Conservation (phyloP, 2,113 vertebrate species). For the Scophthalmus maximus region DNA sequence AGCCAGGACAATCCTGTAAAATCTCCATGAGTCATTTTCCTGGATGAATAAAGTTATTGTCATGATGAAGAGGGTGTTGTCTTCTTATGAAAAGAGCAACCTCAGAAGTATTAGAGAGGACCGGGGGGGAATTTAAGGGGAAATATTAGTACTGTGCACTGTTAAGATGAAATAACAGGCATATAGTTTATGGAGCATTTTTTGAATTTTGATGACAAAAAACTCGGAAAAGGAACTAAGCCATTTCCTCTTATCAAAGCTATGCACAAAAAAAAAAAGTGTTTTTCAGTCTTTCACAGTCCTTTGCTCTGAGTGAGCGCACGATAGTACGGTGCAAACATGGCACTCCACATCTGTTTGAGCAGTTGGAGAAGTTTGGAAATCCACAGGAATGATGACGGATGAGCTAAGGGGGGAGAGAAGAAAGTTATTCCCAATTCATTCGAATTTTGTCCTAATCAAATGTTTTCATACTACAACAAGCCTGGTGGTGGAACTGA, state of each 20-base stretch:
- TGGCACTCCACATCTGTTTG: constrained; percentile 77
- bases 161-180: too few species aligned
- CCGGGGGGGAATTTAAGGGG: too few species aligned
- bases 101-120: too few species aligned
- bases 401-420: constrained; percentile 68
- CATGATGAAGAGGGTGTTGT: neutral
- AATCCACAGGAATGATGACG: constrained; percentile 82
- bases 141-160: too few species aligned
- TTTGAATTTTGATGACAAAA: too few species aligned
- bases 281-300: constrained; percentile 33
- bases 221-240: too few species aligned
- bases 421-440: neutral
- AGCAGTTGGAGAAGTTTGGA: constrained; percentile 77
- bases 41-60: neutral
- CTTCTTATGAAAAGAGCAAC: neutral
- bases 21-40: neutral
- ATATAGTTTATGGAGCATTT: too few species aligned
- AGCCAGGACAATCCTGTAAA: too few species aligned
- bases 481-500: neutral
- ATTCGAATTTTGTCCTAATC: neutral
- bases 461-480: neutral
- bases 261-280: neutral
- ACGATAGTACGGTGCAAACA: constrained; percentile 74
- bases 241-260: neutral
- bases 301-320: constrained; percentile 18